Base-by-base conservation (phyloP, 2,797 vertebrate genomes). In the Myotis daubentonii region DNA sequence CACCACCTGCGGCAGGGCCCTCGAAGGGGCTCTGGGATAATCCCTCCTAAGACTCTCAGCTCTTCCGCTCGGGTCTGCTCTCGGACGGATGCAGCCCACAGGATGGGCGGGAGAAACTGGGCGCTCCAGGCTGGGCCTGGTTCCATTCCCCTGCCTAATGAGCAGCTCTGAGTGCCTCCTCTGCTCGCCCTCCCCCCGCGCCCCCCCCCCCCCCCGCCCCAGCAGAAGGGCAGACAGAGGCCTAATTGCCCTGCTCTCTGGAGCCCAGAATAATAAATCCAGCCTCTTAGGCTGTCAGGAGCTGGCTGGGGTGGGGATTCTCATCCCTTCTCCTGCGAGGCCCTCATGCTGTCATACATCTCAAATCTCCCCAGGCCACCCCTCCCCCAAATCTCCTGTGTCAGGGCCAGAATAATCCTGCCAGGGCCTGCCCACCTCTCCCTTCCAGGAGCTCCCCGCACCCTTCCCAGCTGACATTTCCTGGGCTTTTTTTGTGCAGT, bases 261-360 rank as follows among this genome's bases (percentile, higher is more conserved):
- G 75, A 95, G 92, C 85, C 85, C 41, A 7, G 93, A 90, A 94
- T 95, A 95, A 94, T 82, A 93, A 97, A 95, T 95, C 85, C 65
- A 86, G 90, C 92, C 87, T 95, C 96, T 96, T 90, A 90, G 85
- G 71, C 94, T 91, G 88, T 89, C 92, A 96, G 92, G 94, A 92
- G 76, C 96, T 80, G 78, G 38, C 89, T 87, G 84, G 83, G 74
- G 8, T 49, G 55, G 75, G 60, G 92, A 82, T 71, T 93, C 94
- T 94, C 94, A 97, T 96, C 94, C 87, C 66, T 87, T 79, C 51
- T 57, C 88, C 71, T 44, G 60, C 66, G 88, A 0, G 3, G 57
- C 80, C 70, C 85, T 95, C 92, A 96, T 94, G 95, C 94, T 85
- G 4, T 49, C 53, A 16, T 76, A 2, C 23, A 23, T 36, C 81